Base-by-base conservation (phyloP, 1,140 invertebrate genomes). In the Drosophila insularis region DNA sequence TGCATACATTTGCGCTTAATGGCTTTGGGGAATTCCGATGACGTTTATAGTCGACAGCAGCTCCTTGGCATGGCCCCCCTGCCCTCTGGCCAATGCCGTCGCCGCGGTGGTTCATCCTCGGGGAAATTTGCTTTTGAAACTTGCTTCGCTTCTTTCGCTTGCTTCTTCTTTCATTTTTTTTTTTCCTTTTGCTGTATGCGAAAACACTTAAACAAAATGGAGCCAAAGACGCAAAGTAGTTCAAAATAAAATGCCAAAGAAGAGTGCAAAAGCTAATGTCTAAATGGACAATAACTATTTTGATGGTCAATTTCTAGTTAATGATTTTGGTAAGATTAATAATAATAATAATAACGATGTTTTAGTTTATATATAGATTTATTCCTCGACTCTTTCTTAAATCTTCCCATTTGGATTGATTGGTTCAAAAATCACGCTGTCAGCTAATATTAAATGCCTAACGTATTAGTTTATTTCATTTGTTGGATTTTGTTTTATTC, bases 1-100 rank as follows among this genome's bases (percentile, higher is more conserved):
- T 89, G 84, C 84, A 89, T 89, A 89, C 85, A 89, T 89, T 89
- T 89, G 71, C 80, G 80, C 80, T 89, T 89, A 89, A 89, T 89
- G 85, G 84, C 84, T 89, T 89, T 89, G 80, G 84, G 84, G 84
- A 89, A 89, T 89, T 78, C 74, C 84, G 81, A 84, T 89, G 84
- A 89, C 84, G 84, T 82, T 89, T 89, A 89, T 89, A 89, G 85
- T 80, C 84, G 78, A 64, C 78, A 74, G 70, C 65, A 71, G 43
- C 35, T 43, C 10, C 53, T 21, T 50, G 40, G 13, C 3, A 21
- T 50, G 17, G 17, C 39, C 19, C 23, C 50, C 31, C 31, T 17
- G 14, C 23, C 56, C 55, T 17, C 23, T 40, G 43, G 13, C 32
- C 67, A 50, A 32, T 54, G 74, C 62, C 37, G 46, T 70, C 55